A percentile compares a stretch with the other conserved stretches of the same genome.
These are phyloP conservation scores for Ciona savignyi DNA, from an alignment of 23 tunicate genomes.

Conservation along the genomic window DNA sequence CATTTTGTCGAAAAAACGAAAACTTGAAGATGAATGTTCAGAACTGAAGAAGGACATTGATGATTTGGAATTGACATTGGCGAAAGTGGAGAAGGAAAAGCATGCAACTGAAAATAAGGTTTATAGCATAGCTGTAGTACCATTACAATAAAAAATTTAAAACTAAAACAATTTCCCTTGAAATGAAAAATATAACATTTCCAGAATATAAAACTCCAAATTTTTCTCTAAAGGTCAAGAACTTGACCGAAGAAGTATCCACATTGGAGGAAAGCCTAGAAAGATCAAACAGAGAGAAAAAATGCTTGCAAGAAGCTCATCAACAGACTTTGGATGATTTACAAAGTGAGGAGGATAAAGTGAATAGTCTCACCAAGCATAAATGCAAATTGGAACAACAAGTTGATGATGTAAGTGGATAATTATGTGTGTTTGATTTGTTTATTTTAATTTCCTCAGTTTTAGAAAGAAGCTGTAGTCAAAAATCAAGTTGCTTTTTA, in stretches of 20 bases:
- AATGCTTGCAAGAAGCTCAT: slow-evolving; percentile 88
- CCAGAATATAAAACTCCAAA: neutral
- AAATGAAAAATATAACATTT: no score
- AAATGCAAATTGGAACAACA: slow-evolving; percentile 93
- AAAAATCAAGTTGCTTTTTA: no score
- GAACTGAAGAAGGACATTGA: slow-evolving; percentile 98
- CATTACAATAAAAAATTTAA: neutral
- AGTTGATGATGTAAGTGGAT: slow-evolving; percentile 92
- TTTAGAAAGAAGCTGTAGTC: no score
- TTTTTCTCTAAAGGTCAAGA: slow-evolving; percentile 36
- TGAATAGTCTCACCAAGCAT: slow-evolving; percentile 74
- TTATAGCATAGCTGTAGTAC: neutral
- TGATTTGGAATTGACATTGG: slow-evolving; percentile 89
- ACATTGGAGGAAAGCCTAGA: slow-evolving; percentile 75
- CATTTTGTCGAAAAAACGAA: slow-evolving; percentile 91
- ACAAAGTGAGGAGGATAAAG: slow-evolving; percentile 94
- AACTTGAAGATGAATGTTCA: slow-evolving; percentile 94
- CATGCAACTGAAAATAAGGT: slow-evolving; percentile 99
- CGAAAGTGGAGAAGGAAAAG: slow-evolving; percentile 97
- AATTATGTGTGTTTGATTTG: no score
- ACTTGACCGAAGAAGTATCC: slow-evolving; percentile 69
- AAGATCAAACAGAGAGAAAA: slow-evolving; percentile 83
- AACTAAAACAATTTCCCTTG: neutral
- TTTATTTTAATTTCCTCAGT: no score
- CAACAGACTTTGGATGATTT: slow-evolving; percentile 96